Evolutionary conservation across 2,888 invertebrate species (phyloP), one percentile per base, ranked within the genome.

Genomic region (Nomada fabriciana): DNA sequence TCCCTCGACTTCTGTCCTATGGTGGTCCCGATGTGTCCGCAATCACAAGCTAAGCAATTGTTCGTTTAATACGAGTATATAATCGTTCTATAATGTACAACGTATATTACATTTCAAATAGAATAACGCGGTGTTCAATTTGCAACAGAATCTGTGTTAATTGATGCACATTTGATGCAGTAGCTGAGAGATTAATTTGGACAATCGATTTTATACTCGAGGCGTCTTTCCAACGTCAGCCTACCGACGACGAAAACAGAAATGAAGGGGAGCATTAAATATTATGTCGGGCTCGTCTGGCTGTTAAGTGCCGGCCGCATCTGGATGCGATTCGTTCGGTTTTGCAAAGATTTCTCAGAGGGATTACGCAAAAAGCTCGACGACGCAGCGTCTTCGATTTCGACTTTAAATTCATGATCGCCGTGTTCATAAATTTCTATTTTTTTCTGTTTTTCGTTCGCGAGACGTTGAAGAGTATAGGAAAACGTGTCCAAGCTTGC

Each of bases 401-500:
- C 13, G 73, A 81, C 81, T 86, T 81, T 68, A 69, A 74, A 76
- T 71, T 68, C 74, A 59, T 42, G 61, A 72, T 36, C 53, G 82
- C 67, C 63, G 78, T 73, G 69, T 71, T 74, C 71, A 52, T 74
- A 70, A 73, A 60, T 57, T 43, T 79, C 63, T 65, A 80, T 65
- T 79, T 76, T 80, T 81, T 72, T 77, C 50, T 20, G n/a, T 25
- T 57, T 23, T 57, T 57, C 57, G 57, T 25, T 68, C 64, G 55
- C 65, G 74, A 83, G 57, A 15, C 72, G 80, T 42, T 23, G 74
- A 59, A 78, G 83, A 88, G 77, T 86, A 82, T 87, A 88, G 89
- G 84, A 88, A 91, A 91, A 90, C 91, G 90, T 89, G 91, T 89
- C 87, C 87, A 86, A 86, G 86, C 89, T 84, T 86, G 89, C 88